Conservation (phyloP, 2,113 vertebrate genomes). For the Prunella fulvescens region DNA sequence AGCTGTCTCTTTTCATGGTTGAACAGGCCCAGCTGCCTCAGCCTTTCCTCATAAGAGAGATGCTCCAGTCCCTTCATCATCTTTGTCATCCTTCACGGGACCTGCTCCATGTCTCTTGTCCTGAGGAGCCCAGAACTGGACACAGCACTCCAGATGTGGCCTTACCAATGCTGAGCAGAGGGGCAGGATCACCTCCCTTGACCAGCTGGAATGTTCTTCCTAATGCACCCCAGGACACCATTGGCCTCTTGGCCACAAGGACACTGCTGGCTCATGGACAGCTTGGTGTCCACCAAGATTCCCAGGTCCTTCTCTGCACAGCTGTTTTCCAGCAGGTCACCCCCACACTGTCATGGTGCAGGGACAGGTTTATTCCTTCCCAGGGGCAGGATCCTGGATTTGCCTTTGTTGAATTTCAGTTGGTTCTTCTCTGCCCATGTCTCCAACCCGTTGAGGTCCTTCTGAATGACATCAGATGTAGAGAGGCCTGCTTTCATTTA, state of each 20-base stretch:
- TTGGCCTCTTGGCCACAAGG: neutral
- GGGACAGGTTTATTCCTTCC: neutral
- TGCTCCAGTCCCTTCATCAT: neutral
- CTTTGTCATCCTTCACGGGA: fast-evolving
- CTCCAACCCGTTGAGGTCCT: neutral
- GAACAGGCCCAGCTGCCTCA: neutral
- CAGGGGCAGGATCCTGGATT: fast-evolving
- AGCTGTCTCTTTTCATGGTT: neutral
- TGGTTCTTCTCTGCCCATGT: neutral
- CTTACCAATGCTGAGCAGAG: neutral
- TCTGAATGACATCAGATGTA: neutral
- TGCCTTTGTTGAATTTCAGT: neutral
- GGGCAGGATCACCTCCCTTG: neutral
- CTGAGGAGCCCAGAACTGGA: neutral
- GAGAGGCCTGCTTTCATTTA: neutral
- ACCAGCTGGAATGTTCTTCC: neutral
- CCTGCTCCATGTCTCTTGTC: neutral
- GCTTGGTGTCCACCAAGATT: neutral
- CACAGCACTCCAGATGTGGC: neutral
- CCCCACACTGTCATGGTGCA: too few species aligned
- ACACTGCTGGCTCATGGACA: neutral
- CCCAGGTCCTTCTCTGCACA: neutral
- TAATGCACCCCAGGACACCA: neutral
- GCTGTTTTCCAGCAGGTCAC: neutral
- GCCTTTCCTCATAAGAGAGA: neutral